A percentile compares a stretch with the other conserved stretches of the same genome.
Evolutionary conservation across 1,140 invertebrate species (phyloP).

Genomic region (Streblospio benedicti): DNA sequence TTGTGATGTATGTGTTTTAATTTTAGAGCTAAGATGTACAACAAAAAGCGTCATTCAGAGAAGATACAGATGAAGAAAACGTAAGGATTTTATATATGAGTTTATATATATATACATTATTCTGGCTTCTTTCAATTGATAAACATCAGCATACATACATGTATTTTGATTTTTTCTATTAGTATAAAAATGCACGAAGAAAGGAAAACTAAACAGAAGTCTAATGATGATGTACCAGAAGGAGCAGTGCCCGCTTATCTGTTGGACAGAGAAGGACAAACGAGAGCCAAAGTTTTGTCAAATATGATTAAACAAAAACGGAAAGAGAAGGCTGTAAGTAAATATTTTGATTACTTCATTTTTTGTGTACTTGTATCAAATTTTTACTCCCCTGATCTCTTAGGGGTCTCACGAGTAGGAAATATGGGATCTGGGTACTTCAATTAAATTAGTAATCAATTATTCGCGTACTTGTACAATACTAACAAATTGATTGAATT

Average conservation of each 20-base stretch:
- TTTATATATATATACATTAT: not conserved
- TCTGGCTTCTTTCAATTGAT: conserved; percentile 1
- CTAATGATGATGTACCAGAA: conserved; percentile 68
- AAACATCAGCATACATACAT: not conserved
- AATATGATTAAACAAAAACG: conserved; percentile 99
- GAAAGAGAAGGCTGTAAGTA: conserved; percentile 83
- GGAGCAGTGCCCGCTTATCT: conserved; percentile 93
- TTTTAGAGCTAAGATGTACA: conserved; percentile 80
- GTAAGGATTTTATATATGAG: conserved; percentile 24
- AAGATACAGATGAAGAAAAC: conserved; percentile 99
- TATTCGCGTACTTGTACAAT: no score
- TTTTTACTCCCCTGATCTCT: no score
- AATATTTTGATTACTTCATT: no score
- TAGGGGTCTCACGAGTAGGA: no score
- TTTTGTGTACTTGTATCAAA: not conserved
- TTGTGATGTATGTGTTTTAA: conserved; percentile 5
- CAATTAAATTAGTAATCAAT: no score
- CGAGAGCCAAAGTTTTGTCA: conserved; percentile 86
- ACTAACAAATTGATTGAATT: no score
- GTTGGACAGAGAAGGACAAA: conserved; percentile 90
- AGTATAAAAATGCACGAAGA: conserved; percentile 52
- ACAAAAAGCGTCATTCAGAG: conserved; percentile 91
- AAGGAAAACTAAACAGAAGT: conserved; percentile 66
- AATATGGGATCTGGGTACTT: no score
- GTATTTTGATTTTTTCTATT: not conserved